A percentile compares a stretch with the other conserved stretches of the same genome.
Conservation (phyloP, 2,888 invertebrate genomes). For the Chloromyia formosa region DNA sequence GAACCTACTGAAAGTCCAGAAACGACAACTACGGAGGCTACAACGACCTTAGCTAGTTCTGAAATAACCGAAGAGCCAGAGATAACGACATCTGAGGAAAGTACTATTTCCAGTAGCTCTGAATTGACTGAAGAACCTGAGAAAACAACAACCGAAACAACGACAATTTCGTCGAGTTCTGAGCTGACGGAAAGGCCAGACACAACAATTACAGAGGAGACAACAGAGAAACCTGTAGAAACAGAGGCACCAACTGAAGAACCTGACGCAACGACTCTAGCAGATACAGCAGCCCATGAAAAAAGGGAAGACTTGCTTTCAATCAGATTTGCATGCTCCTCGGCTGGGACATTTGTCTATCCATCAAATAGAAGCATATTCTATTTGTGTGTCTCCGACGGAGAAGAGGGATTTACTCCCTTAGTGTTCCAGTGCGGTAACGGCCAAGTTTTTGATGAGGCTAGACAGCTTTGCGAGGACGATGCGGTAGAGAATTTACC, state of each 20-base stretch:
- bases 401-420: conserved; percentile 4
- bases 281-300: not conserved
- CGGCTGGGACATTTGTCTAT: conserved; percentile 14
- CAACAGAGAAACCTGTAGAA: not conserved
- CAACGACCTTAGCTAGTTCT: not conserved
- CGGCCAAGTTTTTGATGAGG: conserved; percentile 17
- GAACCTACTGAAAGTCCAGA: not conserved
- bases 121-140: too few relatives aligned
- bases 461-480: not conserved
- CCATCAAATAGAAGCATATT: conserved; percentile 9
- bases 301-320: not conserved
- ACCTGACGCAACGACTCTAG: not conserved
- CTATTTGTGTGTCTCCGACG: conserved; percentile 22
- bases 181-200: not conserved
- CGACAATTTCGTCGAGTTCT: not conserved
- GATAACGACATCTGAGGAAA: too few relatives aligned
- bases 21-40: not conserved
- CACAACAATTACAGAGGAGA: not conserved
- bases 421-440: conserved; percentile 17
- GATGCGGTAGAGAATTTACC: not conserved
- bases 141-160: too few relatives aligned
- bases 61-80: not conserved
- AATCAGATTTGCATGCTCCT: not conserved
- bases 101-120: not conserved
- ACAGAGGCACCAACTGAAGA: not conserved